A percentile compares a stretch with the other conserved stretches of the same genome.
Evolutionary conservation across 2,797 vertebrate genomes (phyloP).

Genomic region (Cyprinella venusta): DNA sequence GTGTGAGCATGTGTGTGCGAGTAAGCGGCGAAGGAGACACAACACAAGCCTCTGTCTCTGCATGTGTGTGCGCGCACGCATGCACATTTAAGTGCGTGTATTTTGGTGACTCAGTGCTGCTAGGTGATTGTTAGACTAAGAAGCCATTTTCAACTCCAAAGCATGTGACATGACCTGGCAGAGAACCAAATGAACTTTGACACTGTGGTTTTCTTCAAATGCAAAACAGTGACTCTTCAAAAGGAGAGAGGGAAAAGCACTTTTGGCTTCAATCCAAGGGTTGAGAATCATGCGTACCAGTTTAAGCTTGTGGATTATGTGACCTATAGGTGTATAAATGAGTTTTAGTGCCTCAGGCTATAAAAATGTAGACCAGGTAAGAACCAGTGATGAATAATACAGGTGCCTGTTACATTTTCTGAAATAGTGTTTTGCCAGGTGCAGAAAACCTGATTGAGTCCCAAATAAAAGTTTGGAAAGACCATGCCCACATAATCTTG

Average conservation of each 20-base stretch:
- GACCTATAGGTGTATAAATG: slow-evolving; percentile 19
- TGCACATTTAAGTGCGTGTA: slow-evolving; percentile 67
- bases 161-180: slow-evolving; percentile 64
- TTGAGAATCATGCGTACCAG: slow-evolving; percentile 23
- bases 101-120: slow-evolving; percentile 69
- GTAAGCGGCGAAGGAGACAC: slow-evolving; percentile 62
- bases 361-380: slow-evolving; percentile 24
- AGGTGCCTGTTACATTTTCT: slow-evolving; percentile 29
- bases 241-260: slow-evolving; percentile 24
- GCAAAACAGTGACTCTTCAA: slow-evolving; percentile 50
- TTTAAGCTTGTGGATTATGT: slow-evolving; percentile 18
- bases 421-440: slow-evolving; percentile 41
- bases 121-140: slow-evolving; percentile 80
- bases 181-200: slow-evolving; percentile 67
- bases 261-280: slow-evolving; percentile 33
- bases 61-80: slow-evolving; percentile 65
- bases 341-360: slow-evolving; percentile 18
- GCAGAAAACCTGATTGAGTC: slow-evolving; percentile 35
- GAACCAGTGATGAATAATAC: slow-evolving; percentile 37
- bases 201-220: slow-evolving; percentile 55
- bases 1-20: slow-evolving; percentile 73
- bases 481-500: neutral
- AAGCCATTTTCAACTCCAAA: slow-evolving; percentile 63
- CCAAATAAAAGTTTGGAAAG: neutral
- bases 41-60: slow-evolving; percentile 69